Conservation (phyloP, 2,888 invertebrate genomes). For the Amiota minor region DNA sequence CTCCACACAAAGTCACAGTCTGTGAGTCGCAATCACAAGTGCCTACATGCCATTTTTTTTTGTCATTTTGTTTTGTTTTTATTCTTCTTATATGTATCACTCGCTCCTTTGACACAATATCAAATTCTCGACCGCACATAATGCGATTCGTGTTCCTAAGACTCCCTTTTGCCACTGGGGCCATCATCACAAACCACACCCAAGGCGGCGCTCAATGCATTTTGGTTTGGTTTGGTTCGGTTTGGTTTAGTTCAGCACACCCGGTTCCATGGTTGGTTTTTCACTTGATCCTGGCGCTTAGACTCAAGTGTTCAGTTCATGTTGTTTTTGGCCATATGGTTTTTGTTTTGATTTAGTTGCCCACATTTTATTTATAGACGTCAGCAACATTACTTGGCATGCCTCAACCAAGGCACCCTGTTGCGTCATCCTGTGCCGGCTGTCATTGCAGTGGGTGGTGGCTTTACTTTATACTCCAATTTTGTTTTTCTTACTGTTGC, state of each 20-base stretch:
- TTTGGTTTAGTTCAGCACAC: constrained; percentile 36
- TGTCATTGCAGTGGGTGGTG: constrained; percentile 56
- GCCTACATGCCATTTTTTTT: neutral
- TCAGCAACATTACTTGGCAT: constrained; percentile 39
- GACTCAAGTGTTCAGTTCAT: constrained; percentile 43
- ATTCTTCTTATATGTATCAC: constrained; percentile 1
- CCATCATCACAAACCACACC: constrained; percentile 23
- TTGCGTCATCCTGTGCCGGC: constrained; percentile 66
- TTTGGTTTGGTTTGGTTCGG: no score
- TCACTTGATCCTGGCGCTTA: constrained; percentile 62
- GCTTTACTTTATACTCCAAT: constrained; percentile 33
- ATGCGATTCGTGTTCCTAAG: neutral
- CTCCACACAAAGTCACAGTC: neutral
- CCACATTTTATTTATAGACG: constrained; percentile 66
- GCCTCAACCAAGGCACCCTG: constrained; percentile 56
- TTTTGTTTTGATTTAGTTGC: constrained; percentile 64
- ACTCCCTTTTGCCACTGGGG: neutral
- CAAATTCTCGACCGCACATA: constrained; percentile 53
- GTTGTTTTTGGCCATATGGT: constrained; percentile 34
- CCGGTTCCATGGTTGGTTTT: constrained; percentile 42
- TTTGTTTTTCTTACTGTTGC: constrained; percentile 10
- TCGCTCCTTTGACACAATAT: constrained; percentile 49
- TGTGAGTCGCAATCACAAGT: constrained; percentile 2
- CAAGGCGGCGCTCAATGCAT: neutral
- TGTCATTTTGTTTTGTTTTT: constrained; percentile 8